Percentiles rank a stretch among this genome's conserved stretches.
Evolutionary conservation across 35 echinoderm and acorn worm genomes (phyloP).

Genomic region (Heliocidaris tuberculata): DNA sequence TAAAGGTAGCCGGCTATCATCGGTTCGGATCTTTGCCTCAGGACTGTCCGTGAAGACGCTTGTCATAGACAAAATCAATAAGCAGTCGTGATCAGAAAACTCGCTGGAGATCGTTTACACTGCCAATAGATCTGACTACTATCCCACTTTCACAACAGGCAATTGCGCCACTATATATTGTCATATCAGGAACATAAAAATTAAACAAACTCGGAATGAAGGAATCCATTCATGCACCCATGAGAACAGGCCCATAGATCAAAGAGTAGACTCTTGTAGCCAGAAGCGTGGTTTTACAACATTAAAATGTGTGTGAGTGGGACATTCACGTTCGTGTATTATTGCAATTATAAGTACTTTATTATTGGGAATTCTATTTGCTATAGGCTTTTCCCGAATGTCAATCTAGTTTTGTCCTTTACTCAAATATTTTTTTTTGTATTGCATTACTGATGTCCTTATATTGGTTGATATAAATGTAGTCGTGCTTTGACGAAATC

Average conservation of each 20-base stretch:
- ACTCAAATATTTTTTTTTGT: neutral
- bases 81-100: neutral
- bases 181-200: neutral
- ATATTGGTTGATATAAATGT: neutral
- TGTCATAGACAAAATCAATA: constrained; percentile 18
- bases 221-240: neutral
- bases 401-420: neutral
- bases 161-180: neutral
- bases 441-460: neutral
- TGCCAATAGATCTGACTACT: neutral
- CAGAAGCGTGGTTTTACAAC: neutral
- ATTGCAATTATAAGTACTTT: neutral
- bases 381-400: neutral
- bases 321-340: neutral
- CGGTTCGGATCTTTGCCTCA: neutral
- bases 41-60: neutral
- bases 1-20: neutral
- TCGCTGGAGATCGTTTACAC: neutral
- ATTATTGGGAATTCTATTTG: neutral
- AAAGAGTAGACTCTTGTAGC: neutral
- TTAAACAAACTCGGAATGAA: neutral
- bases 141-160: neutral
- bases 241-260: neutral
- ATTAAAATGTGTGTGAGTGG: constrained; percentile 11
- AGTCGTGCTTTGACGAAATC: neutral